These are phyloP conservation scores for Taeniopygia guttata DNA, from an alignment of 2,797 vertebrate species.

Conservation along the genomic window DNA sequence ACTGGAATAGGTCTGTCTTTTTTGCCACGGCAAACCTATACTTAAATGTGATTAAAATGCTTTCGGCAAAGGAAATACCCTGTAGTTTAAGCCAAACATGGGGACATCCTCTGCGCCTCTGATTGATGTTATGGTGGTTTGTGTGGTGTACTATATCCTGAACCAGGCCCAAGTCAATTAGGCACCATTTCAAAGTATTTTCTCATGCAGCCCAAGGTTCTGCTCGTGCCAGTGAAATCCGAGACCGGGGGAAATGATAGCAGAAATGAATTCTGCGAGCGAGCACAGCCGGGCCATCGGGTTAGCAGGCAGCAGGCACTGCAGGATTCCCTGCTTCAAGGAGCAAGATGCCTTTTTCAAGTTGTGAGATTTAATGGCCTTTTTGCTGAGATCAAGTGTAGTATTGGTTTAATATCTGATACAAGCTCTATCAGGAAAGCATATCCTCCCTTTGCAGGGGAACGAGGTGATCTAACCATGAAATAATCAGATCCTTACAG, in stretches of 20 bases:
- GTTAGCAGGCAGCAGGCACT: constrained; percentile 28
- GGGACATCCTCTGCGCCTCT: constrained; percentile 48
- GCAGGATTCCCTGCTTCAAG: constrained; percentile 39
- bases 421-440: constrained; percentile 9
- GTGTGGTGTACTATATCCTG: constrained; percentile 38
- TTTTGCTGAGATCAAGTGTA: constrained; percentile 38
- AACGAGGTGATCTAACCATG: background rate
- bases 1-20: background rate
- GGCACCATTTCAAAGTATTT: constrained; percentile 47
- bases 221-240: background rate
- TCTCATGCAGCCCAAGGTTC: background rate
- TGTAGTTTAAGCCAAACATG: background rate
- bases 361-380: constrained; percentile 46
- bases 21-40: constrained; percentile 48
- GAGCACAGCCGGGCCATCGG: background rate
- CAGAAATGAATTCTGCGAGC: background rate
- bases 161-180: constrained; percentile 52
- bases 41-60: constrained; percentile 54
- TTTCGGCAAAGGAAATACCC: constrained; percentile 64
- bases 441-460: background rate
- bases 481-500: constrained; percentile 4
- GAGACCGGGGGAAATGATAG: background rate
- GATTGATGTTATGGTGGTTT: constrained; percentile 60
- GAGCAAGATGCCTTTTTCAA: constrained; percentile 44
- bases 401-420: constrained; percentile 28